Percentiles rank a stretch among this genome's conserved stretches.
These are phyloP conservation scores for Zaprionus nigranus DNA, from an alignment of 1,140 invertebrate species.

Conservation along the genomic window DNA sequence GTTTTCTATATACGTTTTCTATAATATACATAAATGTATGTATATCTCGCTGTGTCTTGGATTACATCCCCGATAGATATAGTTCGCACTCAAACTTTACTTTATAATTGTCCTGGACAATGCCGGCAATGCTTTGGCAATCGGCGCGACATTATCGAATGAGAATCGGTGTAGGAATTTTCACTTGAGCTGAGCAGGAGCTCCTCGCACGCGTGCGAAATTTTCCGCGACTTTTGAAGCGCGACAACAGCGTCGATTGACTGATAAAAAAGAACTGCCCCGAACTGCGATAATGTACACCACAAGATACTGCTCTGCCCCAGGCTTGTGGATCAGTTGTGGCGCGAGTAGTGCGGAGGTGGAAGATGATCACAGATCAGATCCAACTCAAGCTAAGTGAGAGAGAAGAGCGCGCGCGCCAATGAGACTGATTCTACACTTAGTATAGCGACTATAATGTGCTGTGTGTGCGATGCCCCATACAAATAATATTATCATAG, in stretches of 20 bases:
- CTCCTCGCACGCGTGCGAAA: conserved; percentile 27
- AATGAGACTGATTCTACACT: conserved; percentile 63
- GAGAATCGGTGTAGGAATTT: conserved; percentile 1
- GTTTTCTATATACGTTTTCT: not conserved
- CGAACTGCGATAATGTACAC: conserved; percentile 57
- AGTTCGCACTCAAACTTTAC: conserved; percentile 19
- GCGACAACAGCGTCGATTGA: conserved; percentile 68
- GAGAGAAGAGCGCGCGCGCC: conserved; percentile 44
- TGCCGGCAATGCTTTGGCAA: conserved; percentile 5
- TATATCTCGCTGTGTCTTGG: not conserved
- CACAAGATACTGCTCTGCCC: conserved; percentile 26
- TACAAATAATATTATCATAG: conserved; percentile 25
- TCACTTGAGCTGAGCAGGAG: not conserved
- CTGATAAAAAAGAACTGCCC: conserved; percentile 81
- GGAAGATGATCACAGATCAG: conserved; percentile 46
- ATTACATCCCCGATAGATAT: not conserved
- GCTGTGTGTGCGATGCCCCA: conserved; percentile 52
- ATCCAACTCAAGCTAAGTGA: conserved; percentile 51
- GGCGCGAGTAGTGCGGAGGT: conserved; percentile 30
- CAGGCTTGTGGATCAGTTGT: not conserved
- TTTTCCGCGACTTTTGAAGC: conserved; percentile 66
- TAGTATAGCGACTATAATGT: conserved; percentile 69
- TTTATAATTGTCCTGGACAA: conserved; percentile 15
- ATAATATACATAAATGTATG: not conserved
- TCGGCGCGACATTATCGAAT: conserved; percentile 37